Percentiles rank a stretch among this genome's conserved stretches.
phyloP scores from a whole-genome alignment of 2,888 invertebrate species.

The Flexamia atlantica region DNA sequence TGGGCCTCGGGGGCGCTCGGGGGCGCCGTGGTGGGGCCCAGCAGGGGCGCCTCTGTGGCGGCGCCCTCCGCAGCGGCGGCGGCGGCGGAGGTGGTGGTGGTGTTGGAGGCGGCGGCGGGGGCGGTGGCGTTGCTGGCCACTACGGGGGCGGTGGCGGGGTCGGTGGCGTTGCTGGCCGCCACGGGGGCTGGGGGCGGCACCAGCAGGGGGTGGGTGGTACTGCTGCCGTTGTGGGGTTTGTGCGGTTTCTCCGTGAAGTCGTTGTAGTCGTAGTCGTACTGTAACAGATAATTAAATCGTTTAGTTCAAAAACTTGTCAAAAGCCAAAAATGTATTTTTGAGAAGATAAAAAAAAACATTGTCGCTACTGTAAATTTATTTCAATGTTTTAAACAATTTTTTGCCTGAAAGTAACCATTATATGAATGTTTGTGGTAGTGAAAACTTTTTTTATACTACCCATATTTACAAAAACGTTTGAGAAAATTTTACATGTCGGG shows the following conservation, averaged over 20 bases:
- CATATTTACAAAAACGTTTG: too few relatives aligned
- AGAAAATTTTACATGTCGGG: too few relatives aligned
- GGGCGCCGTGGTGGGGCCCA: slow-evolving; percentile 13
- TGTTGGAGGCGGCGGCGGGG: neutral
- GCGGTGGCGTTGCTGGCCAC: slow-evolving; percentile 35
- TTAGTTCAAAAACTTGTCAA: too few relatives aligned
- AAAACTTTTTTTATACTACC: too few relatives aligned
- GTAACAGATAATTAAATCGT: too few relatives aligned
- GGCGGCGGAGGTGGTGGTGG: slow-evolving; percentile 22
- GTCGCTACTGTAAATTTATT: too few relatives aligned
- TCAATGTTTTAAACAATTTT: too few relatives aligned
- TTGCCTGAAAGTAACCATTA: too few relatives aligned
- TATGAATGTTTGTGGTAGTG: too few relatives aligned
- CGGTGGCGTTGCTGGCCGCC: slow-evolving; percentile 60
- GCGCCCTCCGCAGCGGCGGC: slow-evolving; percentile 21
- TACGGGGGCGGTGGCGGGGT: slow-evolving; percentile 7
- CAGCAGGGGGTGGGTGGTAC: slow-evolving; percentile 62
- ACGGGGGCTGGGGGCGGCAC: slow-evolving; percentile 60
- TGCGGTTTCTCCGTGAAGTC: slow-evolving; percentile 84
- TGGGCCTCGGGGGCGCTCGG: slow-evolving; percentile 13
- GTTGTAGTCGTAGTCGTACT: slow-evolving; percentile 85
- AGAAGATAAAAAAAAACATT: too few relatives aligned
- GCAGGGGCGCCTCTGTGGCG: slow-evolving; percentile 41
- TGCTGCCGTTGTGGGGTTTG: slow-evolving; percentile 67
- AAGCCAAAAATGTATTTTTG: too few relatives aligned